phyloP scores from a whole-genome alignment of 2,888 invertebrate genomes.

The Caradrina kadenii region DNA sequence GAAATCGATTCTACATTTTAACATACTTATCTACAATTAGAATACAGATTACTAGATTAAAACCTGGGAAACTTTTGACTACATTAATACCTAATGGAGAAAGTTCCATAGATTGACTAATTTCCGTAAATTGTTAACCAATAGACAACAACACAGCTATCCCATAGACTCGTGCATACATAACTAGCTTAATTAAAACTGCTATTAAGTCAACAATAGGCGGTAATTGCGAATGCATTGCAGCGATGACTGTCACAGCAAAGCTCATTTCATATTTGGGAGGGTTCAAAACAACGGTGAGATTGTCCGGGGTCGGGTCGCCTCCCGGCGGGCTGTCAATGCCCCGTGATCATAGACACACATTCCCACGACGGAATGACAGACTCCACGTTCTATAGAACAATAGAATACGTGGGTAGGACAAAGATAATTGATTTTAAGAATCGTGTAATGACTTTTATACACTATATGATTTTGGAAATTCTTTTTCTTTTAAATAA shows the following conservation, averaged over 20 bases:
- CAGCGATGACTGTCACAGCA: slow-evolving; percentile 64
- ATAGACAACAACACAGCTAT: slow-evolving; percentile 2
- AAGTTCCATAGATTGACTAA: no score
- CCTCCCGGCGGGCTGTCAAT: slow-evolving; percentile 57
- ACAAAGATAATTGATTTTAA: slow-evolving; percentile 60
- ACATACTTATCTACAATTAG: no score
- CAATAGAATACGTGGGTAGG: slow-evolving; percentile 57
- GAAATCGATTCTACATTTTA: no score
- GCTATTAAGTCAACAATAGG: slow-evolving; percentile 62
- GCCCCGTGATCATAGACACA: slow-evolving; percentile 61
- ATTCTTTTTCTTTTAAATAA: slow-evolving; percentile 10
- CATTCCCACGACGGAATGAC: slow-evolving; percentile 64
- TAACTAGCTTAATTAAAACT: slow-evolving; percentile 60
- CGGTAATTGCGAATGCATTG: slow-evolving; percentile 66
- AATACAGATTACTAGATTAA: no score
- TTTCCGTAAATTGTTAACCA: background rate
- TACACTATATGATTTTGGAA: slow-evolving; percentile 17
- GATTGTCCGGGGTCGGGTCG: slow-evolving; percentile 44
- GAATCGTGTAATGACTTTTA: slow-evolving; percentile 35
- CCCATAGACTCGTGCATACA: background rate
- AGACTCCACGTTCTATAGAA: slow-evolving; percentile 47
- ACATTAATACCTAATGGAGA: no score
- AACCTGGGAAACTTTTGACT: no score
- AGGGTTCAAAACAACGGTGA: slow-evolving; percentile 67
- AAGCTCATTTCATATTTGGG: slow-evolving; percentile 67